Evolutionary conservation across 2,113 vertebrate species (phyloP).

Genomic region (Microcebus jonahi): DNA sequence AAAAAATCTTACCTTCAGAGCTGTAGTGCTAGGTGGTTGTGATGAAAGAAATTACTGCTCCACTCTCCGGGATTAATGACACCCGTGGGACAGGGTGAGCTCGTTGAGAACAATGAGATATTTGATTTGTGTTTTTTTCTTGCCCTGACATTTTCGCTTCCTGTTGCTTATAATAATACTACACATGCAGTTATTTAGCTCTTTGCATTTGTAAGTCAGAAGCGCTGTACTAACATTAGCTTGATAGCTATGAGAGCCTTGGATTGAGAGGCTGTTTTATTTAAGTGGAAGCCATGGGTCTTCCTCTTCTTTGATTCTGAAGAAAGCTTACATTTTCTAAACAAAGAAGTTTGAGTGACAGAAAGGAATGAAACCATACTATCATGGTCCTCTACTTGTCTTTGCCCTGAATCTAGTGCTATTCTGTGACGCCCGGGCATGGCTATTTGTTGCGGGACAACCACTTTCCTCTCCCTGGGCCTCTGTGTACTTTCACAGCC

Average conservation of each 20-base stretch:
- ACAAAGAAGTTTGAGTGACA: background rate
- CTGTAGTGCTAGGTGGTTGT: constrained; percentile 32
- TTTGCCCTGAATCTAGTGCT: background rate
- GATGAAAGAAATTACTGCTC: constrained; percentile 52
- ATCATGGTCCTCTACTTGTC: background rate
- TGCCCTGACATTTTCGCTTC: background rate
- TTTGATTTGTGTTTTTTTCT: background rate
- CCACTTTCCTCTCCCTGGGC: background rate
- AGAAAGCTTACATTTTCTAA: constrained; percentile 29
- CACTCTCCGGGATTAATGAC: constrained; percentile 44
- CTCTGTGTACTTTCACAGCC: background rate
- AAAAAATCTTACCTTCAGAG: background rate
- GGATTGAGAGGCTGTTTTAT: constrained; percentile 37
- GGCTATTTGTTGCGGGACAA: background rate
- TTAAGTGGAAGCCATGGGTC: background rate
- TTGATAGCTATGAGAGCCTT: constrained; percentile 32
- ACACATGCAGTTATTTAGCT: background rate
- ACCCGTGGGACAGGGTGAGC: background rate
- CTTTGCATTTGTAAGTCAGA: constrained; percentile 14
- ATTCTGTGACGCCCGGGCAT: background rate
- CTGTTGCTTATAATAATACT: constrained; percentile 49
- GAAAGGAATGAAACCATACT: background rate
- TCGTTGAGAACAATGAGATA: constrained; percentile 46
- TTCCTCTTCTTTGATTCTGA: background rate
- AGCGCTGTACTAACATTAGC: constrained; percentile 14